Conservation (phyloP, 2,797 vertebrate genomes). For the Lemur catta region DNA sequence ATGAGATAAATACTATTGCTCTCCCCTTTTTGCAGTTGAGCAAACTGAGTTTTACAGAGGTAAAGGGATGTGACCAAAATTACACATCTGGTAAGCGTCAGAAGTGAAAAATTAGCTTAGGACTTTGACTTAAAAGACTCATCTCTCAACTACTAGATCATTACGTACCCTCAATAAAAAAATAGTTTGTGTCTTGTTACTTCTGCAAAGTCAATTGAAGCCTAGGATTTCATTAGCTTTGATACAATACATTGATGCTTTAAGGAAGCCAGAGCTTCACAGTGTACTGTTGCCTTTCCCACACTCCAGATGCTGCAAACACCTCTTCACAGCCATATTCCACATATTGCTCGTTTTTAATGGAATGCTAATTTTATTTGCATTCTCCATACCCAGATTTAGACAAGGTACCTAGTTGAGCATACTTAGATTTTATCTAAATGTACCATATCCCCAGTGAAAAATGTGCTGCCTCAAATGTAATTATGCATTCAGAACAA, state of each 20-base stretch:
- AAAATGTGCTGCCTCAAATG: constrained; percentile 73
- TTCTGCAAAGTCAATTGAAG: neutral
- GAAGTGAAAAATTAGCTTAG: neutral
- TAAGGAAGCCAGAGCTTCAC: neutral
- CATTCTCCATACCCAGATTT: constrained; percentile 76
- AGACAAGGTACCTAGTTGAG: constrained; percentile 68
- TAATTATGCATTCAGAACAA: constrained; percentile 80
- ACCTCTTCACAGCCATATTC: constrained; percentile 65
- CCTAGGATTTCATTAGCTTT: neutral
- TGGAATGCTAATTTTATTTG: constrained; percentile 77
- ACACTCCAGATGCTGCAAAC: constrained; percentile 58
- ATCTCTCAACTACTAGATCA: neutral
- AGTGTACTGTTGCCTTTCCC: constrained; percentile 61
- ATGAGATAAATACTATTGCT: neutral
- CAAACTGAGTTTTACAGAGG: neutral
- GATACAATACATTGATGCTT: neutral
- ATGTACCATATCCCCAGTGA: constrained; percentile 72
- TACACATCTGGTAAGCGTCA: neutral
- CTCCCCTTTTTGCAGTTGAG: neutral
- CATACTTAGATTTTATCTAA: constrained; percentile 66
- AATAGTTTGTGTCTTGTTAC: neutral
- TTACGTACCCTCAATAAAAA: neutral
- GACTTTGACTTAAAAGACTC: neutral
- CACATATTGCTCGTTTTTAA: constrained; percentile 73
- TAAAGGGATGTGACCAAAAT: neutral